phyloP scores from a whole-genome alignment of 2,797 vertebrate genomes.

The Anableps anableps region DNA sequence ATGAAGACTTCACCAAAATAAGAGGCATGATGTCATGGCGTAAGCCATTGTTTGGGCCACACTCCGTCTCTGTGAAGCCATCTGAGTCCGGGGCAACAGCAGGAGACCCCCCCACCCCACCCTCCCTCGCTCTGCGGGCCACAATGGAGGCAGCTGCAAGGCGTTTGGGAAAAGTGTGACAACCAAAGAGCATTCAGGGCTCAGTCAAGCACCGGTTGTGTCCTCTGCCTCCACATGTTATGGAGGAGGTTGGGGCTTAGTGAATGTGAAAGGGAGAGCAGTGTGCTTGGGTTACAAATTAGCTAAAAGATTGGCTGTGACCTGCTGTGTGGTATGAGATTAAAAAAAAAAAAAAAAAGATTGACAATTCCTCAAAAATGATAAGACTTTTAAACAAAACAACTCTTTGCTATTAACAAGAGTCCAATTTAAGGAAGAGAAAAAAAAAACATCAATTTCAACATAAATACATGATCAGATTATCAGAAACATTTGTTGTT shows the following conservation, averaged over 20 bases:
- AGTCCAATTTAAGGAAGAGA: not conserved
- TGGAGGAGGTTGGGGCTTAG: constrained; percentile 64
- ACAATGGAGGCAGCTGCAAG: constrained; percentile 88
- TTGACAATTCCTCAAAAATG: constrained; percentile 34
- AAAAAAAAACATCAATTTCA: not conserved
- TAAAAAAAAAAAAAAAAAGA: constrained; percentile 29
- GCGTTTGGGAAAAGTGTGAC: constrained; percentile 87
- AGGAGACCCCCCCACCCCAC: constrained; percentile 64
- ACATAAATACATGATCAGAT: not conserved
- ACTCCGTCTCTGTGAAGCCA: constrained; percentile 64
- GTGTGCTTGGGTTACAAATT: constrained; percentile 81
- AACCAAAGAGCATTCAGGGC: constrained; percentile 77
- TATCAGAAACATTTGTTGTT: constrained; percentile 13
- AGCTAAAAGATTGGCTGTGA: constrained; percentile 74
- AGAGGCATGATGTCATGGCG: constrained; percentile 70
- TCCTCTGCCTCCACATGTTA: constrained; percentile 48
- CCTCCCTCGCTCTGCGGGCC: constrained; percentile 41
- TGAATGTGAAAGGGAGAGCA: constrained; percentile 63
- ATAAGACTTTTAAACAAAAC: constrained; percentile 8
- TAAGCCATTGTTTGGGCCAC: constrained; percentile 68
- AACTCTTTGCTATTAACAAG: not conserved
- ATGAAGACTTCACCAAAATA: constrained; percentile 45
- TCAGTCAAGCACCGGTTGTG: constrained; percentile 68
- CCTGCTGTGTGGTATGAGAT: constrained; percentile 54
- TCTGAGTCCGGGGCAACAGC: constrained; percentile 67